A percentile compares a stretch with the other conserved stretches of the same genome.
Evolutionary conservation across 1,140 invertebrate species (phyloP).

Genomic region (Drosophila punjabiensis): DNA sequence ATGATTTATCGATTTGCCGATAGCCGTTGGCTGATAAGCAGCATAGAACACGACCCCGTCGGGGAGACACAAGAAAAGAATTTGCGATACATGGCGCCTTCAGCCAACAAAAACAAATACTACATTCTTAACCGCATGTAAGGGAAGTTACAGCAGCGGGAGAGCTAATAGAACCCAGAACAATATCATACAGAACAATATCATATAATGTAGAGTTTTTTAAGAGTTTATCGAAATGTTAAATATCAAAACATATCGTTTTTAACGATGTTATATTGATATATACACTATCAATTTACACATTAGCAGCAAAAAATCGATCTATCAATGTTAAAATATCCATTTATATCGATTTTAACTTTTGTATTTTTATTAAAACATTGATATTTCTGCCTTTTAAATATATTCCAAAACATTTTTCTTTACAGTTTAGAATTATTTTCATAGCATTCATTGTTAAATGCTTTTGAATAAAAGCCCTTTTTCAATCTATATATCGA

Average conservation of each 20-base stretch:
- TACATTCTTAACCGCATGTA: slow-evolving; percentile 8
- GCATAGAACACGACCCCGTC: slow-evolving; percentile 25
- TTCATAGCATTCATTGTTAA: too few relatives aligned
- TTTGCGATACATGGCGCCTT: slow-evolving; percentile 25
- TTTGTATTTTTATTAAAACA: too few relatives aligned
- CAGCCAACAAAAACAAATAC: slow-evolving; percentile 7
- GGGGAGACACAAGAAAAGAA: slow-evolving; percentile 40
- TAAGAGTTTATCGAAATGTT: neutral
- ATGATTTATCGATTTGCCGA: slow-evolving; percentile 46
- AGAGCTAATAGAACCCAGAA: neutral
- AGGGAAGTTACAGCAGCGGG: slow-evolving; percentile 9
- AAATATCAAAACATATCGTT: neutral
- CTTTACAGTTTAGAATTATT: too few relatives aligned
- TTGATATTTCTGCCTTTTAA: too few relatives aligned
- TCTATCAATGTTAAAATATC: neutral
- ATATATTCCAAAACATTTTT: too few relatives aligned
- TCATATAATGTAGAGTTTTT: too few relatives aligned
- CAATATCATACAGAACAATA: too few relatives aligned
- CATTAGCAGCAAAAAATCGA: neutral
- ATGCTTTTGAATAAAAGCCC: too few relatives aligned
- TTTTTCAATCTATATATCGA: too few relatives aligned
- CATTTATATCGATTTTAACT: too few relatives aligned
- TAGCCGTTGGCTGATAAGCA: slow-evolving; percentile 57
- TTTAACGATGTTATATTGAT: too few relatives aligned
- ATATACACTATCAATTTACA: too few relatives aligned